A percentile compares a stretch with the other conserved stretches of the same genome.
Conservation (phyloP, 2,113 vertebrate species). For the Lamprologus sp. region DNA sequence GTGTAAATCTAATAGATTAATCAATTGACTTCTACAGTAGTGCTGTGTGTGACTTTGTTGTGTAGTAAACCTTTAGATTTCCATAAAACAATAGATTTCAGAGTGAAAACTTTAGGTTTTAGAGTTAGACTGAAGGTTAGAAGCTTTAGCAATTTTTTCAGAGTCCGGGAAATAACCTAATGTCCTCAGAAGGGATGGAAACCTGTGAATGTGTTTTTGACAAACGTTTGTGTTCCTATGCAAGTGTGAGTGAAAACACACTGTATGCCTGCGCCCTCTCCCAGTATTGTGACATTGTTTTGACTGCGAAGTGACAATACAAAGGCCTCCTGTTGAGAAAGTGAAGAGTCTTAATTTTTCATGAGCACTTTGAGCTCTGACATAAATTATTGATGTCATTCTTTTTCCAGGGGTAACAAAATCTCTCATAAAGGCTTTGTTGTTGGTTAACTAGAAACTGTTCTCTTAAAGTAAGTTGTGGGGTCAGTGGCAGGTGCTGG, state of each 20-base stretch:
- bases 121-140: not conserved
- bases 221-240: not conserved
- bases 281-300: not conserved
- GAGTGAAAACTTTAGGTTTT: not conserved
- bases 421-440: not conserved
- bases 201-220: not conserved
- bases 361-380: conserved; percentile 31
- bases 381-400: conserved; percentile 36
- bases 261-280: not conserved
- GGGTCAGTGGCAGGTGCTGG: not conserved
- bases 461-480: not conserved
- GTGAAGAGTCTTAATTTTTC: conserved; percentile 33
- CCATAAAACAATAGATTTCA: not conserved
- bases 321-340: conserved; percentile 18
- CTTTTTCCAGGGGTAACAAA: conserved; percentile 2
- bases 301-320: conserved; percentile 8
- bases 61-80: not conserved
- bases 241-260: not conserved
- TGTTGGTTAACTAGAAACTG: not conserved
- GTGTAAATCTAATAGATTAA: not conserved
- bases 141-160: not conserved
- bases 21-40: not conserved
- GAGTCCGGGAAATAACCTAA: not conserved
- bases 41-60: not conserved
- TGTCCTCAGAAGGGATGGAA: not conserved